phyloP scores from a whole-genome alignment of 2,113 vertebrate genomes.

The Geococcyx californianus region DNA sequence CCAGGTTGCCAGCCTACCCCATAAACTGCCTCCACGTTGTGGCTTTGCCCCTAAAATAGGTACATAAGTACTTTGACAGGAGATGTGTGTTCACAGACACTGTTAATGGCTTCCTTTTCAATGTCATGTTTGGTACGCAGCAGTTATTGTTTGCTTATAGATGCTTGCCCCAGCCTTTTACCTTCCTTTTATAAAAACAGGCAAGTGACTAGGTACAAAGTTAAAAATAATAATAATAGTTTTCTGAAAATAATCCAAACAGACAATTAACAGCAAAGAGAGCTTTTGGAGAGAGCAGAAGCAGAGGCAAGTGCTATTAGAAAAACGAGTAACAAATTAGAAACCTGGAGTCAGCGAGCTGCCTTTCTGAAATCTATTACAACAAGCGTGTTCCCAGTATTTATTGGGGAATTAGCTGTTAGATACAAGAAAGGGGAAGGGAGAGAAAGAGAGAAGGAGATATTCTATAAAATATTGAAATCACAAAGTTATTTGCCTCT shows the following conservation, averaged over 20 bases:
- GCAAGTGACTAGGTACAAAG: not conserved
- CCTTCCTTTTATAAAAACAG: not conserved
- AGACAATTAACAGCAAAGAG: not conserved
- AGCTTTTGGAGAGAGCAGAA: not conserved
- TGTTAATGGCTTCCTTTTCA: not conserved
- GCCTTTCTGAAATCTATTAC: not conserved
- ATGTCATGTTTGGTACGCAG: not conserved
- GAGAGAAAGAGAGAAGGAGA: not conserved
- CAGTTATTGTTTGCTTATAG: not conserved
- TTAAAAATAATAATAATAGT: not conserved
- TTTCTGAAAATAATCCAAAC: not conserved
- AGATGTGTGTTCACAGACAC: not conserved
- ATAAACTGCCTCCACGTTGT: not conserved
- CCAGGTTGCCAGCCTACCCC: not conserved
- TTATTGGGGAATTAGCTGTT: not conserved
- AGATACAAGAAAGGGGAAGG: not conserved
- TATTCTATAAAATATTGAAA: not conserved
- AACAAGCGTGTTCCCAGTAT: not conserved
- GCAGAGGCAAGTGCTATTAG: not conserved
- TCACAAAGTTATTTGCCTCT: not conserved
- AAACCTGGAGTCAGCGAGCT: not conserved
- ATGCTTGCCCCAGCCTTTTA: not conserved
- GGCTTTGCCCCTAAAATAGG: not conserved
- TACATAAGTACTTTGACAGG: not conserved
- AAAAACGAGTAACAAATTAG: slow-evolving; percentile 8